A percentile compares a stretch with the other conserved stretches of the same genome.
These are phyloP conservation scores for Tetanocera ferruginea DNA, from an alignment of 2,888 invertebrate genomes.

Conservation along the genomic window DNA sequence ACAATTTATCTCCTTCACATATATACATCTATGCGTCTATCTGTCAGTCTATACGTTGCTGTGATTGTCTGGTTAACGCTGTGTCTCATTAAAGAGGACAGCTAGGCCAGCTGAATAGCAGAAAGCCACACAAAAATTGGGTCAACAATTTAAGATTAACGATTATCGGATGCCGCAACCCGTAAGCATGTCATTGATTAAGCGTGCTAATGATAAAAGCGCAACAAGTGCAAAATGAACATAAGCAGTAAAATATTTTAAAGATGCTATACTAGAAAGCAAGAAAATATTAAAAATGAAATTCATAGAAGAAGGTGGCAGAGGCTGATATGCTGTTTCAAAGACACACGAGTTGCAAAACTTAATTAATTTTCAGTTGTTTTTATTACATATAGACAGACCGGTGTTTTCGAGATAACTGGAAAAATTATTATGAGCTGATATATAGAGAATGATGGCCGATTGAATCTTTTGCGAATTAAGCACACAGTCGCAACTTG, in stretches of 20 bases:
- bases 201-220: constrained; percentile 36
- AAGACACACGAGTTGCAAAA: too few species aligned
- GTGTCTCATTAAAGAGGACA: not conserved
- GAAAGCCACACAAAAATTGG: constrained; percentile 38
- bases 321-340: not conserved
- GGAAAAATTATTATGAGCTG: too few species aligned
- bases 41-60: not conserved
- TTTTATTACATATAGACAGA: too few species aligned
- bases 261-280: not conserved
- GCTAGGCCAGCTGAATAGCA: not conserved
- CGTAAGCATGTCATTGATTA: constrained; percentile 36
- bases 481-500: too few species aligned
- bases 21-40: too few species aligned
- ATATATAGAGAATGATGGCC: too few species aligned
- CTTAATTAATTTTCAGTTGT: too few species aligned
- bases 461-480: too few species aligned
- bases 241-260: not conserved
- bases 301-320: not conserved
- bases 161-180: not conserved
- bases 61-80: not conserved
- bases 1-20: too few species aligned
- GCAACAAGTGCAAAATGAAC: not conserved
- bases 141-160: constrained; percentile 35
- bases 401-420: too few species aligned
- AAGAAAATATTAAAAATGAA: not conserved